Conservation (phyloP, 2,113 vertebrate genomes). For the Puntigrus tetrazona region DNA sequence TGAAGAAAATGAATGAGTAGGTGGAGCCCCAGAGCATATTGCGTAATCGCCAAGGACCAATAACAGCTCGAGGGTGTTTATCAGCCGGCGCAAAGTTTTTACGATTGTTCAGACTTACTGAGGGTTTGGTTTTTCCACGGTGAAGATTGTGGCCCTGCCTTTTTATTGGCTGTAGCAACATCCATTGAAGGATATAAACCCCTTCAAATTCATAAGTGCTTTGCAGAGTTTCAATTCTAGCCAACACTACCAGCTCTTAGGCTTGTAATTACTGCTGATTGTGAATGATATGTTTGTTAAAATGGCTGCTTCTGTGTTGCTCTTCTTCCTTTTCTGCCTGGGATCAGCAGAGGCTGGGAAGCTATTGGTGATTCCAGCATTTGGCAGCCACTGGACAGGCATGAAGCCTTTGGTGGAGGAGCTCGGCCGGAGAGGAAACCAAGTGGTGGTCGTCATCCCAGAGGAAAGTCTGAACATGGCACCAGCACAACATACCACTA, state of each 20-base stretch:
- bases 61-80: not conserved
- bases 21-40: not conserved
- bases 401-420: constrained; percentile 63
- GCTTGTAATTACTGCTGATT: not conserved
- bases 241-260: not conserved
- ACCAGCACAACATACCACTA: constrained; percentile 61
- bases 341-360: constrained; percentile 61
- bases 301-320: constrained; percentile 3
- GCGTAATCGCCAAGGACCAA: not conserved
- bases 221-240: not conserved
- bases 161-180: not conserved
- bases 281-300: not conserved
- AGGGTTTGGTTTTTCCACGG: not conserved
- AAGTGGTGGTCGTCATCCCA: constrained; percentile 60
- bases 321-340: constrained; percentile 42
- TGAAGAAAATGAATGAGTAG: not conserved
- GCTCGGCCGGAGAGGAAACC: constrained; percentile 66
- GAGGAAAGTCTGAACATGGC: constrained; percentile 64
- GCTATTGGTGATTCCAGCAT: constrained; percentile 72
- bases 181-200: not conserved
- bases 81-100: not conserved
- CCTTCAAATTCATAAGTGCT: not conserved
- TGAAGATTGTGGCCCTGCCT: not conserved
- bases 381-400: constrained; percentile 80
- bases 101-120: not conserved